Percentiles rank a stretch among this genome's conserved stretches.
phyloP scores from a whole-genome alignment of 2,888 invertebrate species.

The Venustoraphidia nigricollis region DNA sequence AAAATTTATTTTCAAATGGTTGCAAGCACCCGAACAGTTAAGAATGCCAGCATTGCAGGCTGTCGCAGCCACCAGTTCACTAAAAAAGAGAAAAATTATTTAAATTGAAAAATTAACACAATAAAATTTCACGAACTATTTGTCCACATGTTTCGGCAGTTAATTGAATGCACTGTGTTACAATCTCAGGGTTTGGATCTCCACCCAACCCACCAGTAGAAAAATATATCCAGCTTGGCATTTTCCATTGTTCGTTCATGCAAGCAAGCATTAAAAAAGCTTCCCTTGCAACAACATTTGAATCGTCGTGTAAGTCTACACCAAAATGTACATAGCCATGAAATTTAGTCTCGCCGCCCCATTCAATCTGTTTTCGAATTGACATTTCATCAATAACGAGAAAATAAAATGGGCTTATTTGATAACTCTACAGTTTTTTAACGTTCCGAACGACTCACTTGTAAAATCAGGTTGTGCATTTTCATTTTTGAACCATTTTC shows the following conservation, averaged over 20 bases:
- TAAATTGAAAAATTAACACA: no score
- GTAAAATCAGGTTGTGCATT: constrained; percentile 19
- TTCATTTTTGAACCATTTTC: constrained; percentile 18
- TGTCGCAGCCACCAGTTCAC: no score
- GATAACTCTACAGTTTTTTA: constrained; percentile 9
- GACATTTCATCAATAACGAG: constrained; percentile 18
- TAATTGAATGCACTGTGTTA: no score
- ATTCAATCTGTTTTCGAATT: constrained; percentile 16
- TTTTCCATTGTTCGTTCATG: not conserved
- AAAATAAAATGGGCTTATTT: constrained; percentile 9
- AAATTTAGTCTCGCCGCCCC: constrained; percentile 17
- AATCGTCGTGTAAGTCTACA: constrained; percentile 12
- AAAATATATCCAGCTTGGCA: not conserved
- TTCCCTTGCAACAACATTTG: constrained; percentile 13
- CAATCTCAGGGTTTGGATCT: no score
- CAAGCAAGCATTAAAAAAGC: constrained; percentile 10
- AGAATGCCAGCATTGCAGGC: no score
- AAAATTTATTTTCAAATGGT: no score
- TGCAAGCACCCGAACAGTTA: no score
- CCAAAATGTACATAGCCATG: constrained; percentile 18
- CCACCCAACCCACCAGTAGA: not conserved
- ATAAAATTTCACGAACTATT: no score
- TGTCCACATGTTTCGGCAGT: no score
- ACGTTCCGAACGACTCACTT: constrained; percentile 12
- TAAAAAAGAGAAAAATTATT: no score